phyloP scores from a whole-genome alignment of 1,140 invertebrate genomes.

The Camponotus vicinus region DNA sequence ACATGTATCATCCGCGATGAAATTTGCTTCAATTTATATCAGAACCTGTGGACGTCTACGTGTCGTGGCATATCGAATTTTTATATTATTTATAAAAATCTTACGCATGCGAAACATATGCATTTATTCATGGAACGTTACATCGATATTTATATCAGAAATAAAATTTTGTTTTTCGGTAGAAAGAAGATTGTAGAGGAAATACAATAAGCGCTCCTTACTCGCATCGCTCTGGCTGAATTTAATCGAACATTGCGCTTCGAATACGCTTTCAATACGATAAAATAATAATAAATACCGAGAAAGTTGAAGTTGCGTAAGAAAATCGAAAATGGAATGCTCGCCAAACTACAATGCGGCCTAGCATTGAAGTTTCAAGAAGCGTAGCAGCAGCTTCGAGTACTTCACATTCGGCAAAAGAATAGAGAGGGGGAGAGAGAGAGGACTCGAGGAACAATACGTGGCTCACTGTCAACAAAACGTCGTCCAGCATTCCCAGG shows the following conservation, averaged over 20 bases:
- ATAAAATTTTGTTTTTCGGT: constrained; percentile 1
- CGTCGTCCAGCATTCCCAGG: constrained; percentile 69
- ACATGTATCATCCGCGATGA: neutral
- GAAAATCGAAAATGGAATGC: constrained; percentile 50
- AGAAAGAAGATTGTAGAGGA: neutral
- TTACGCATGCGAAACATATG: neutral
- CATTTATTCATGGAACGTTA: constrained; percentile 23
- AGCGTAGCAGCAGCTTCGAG: constrained; percentile 57
- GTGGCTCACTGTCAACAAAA: constrained; percentile 67
- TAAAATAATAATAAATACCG: constrained; percentile 61
- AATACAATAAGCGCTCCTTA: neutral
- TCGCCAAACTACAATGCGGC: constrained; percentile 40
- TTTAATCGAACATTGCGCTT: constrained; percentile 51
- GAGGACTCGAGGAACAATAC: constrained; percentile 59
- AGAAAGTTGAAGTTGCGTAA: constrained; percentile 12
- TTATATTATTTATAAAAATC: constrained; percentile 26
- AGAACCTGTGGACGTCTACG: neutral
- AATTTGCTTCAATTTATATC: constrained; percentile 7
- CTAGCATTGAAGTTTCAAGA: constrained; percentile 61
- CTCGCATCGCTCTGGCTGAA: neutral
- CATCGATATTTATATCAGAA: constrained; percentile 11
- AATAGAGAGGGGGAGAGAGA: neutral
- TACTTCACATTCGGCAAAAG: constrained; percentile 48
- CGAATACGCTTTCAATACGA: neutral
- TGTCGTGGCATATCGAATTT: neutral